These are phyloP conservation scores for Galerucella calmariensis DNA, from an alignment of 2,888 invertebrate species.

Conservation along the genomic window DNA sequence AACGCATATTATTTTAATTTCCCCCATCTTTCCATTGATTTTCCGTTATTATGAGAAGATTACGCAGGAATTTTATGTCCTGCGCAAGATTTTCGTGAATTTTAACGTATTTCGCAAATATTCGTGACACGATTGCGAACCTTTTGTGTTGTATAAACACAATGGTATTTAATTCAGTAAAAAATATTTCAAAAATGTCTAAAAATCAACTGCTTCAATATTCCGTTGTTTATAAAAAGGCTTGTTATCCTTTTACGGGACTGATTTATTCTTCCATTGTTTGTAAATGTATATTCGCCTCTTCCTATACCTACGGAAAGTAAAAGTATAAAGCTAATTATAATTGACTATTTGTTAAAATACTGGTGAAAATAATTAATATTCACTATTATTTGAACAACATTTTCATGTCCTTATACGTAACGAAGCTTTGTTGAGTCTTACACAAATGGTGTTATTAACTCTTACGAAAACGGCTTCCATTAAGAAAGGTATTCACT, in stretches of 20 bases:
- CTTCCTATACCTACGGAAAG: slow-evolving; percentile 21
- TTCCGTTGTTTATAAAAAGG: slow-evolving; percentile 17
- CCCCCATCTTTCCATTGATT: too few species aligned
- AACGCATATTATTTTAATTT: too few species aligned
- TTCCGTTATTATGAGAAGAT: too few species aligned
- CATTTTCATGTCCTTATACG: neutral
- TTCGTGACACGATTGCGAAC: neutral
- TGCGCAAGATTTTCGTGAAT: neutral
- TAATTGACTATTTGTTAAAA: slow-evolving; percentile 14
- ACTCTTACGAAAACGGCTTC: slow-evolving; percentile 12
- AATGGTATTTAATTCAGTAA: slow-evolving; percentile 6
- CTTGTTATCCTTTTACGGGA: slow-evolving; percentile 31
- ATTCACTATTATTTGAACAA: neutral
- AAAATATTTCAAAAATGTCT: slow-evolving; percentile 13
- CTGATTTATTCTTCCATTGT: slow-evolving; percentile 30
- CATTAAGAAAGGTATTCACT: slow-evolving; percentile 4
- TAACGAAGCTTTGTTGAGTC: slow-evolving; percentile 7
- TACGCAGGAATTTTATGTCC: too few species aligned
- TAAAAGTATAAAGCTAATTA: slow-evolving; percentile 31
- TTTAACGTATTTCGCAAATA: neutral
- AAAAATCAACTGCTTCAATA: slow-evolving; percentile 16
- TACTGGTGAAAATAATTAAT: slow-evolving; percentile 28
- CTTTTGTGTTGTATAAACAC: slow-evolving; percentile 6
- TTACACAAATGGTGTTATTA: slow-evolving; percentile 8
- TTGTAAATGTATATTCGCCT: slow-evolving; percentile 26